Percentiles rank a stretch among this genome's conserved stretches.
phyloP scores from a whole-genome alignment of 2,888 invertebrate genomes.

The Ganaspis brasiliensis region DNA sequence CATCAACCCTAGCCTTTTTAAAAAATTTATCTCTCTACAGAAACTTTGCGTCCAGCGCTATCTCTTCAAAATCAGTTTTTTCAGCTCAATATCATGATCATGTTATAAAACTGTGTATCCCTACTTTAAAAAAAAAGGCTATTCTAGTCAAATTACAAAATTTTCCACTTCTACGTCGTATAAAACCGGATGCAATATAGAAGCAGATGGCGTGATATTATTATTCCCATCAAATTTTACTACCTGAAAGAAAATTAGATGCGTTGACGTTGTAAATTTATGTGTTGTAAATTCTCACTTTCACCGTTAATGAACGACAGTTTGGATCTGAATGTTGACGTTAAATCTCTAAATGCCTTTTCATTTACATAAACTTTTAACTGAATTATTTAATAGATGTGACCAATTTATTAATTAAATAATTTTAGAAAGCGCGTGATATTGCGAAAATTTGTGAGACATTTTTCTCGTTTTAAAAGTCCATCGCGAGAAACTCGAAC shows the following conservation, averaged over 20 bases:
- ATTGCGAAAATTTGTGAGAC: not conserved
- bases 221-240: not conserved
- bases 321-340: not conserved
- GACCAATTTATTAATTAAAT: not conserved
- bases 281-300: not conserved
- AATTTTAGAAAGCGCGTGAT: not conserved
- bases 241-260: not conserved
- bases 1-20: not conserved
- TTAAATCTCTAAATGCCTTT: too few relatives aligned
- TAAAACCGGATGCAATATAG: not conserved
- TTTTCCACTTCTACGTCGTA: not conserved
- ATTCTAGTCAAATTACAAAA: not conserved
- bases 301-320: not conserved
- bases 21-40: too few relatives aligned
- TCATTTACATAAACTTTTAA: too few relatives aligned
- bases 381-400: too few relatives aligned
- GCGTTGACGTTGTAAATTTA: not conserved
- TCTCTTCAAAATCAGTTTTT: not conserved
- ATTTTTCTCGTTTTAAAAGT: not conserved
- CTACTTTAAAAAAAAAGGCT: not conserved
- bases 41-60: too few relatives aligned
- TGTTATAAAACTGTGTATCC: not conserved
- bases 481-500: conserved; percentile 1
- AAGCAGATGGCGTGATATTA: not conserved
- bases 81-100: not conserved